Conservation (phyloP, 2,113 vertebrate species). For the Fulica atra region DNA sequence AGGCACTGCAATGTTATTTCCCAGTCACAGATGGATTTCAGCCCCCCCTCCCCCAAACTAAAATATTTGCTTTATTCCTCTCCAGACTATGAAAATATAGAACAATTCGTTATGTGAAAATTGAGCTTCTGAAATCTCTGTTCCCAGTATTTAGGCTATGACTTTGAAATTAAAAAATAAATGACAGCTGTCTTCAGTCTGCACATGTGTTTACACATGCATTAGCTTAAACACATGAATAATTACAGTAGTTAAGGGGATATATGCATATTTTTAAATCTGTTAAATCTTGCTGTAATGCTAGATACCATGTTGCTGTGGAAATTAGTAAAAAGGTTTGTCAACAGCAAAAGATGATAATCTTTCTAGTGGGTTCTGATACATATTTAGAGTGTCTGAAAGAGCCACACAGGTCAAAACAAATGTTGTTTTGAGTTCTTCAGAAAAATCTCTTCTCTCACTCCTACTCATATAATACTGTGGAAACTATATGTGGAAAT, state of each 20-base stretch:
- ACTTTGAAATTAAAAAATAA: constrained; percentile 18
- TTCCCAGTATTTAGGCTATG: constrained; percentile 16
- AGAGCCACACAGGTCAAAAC: background rate
- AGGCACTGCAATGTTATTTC: background rate
- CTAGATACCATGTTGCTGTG: background rate
- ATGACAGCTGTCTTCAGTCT: constrained; percentile 8
- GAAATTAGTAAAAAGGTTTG: background rate
- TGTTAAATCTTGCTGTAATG: background rate
- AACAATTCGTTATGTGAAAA: constrained; percentile 25
- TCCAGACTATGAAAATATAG: constrained; percentile 33
- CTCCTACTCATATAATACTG: background rate
- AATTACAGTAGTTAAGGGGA: background rate
- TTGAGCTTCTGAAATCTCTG: background rate
- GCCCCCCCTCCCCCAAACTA: background rate
- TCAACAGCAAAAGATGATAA: background rate
- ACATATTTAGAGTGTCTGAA: background rate
- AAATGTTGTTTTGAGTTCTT: background rate
- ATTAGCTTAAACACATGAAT: constrained; percentile 4
- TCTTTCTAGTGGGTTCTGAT: background rate
- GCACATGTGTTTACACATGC: background rate
- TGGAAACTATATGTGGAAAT: background rate
- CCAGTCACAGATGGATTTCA: constrained; percentile 36
- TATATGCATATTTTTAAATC: background rate
- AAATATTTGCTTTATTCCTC: constrained; percentile 51
- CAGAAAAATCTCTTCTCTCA: background rate